Evolutionary conservation across 2,113 vertebrate species (phyloP).

Genomic region (Crotalus helleri): DNA sequence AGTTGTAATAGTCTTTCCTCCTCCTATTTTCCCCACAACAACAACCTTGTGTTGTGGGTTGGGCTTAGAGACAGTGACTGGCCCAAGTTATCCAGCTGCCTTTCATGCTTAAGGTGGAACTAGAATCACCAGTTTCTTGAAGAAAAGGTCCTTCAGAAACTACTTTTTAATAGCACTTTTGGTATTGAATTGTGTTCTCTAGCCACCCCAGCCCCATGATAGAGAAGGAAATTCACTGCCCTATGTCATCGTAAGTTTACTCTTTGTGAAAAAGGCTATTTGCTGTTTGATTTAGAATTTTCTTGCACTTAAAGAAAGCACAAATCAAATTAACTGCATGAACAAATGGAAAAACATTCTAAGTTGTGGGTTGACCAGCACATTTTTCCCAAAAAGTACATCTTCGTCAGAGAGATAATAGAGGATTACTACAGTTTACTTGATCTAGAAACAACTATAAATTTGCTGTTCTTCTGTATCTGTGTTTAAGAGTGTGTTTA

Average conservation of each 20-base stretch:
- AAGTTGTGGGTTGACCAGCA: not conserved
- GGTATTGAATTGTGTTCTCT: not conserved
- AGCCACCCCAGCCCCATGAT: not conserved
- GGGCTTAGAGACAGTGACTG: not conserved
- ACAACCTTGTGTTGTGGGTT: not conserved
- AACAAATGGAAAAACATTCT: conserved; percentile 22
- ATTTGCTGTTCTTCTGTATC: not conserved
- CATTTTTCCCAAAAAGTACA: not conserved
- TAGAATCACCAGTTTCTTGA: not conserved
- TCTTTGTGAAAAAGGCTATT: not conserved
- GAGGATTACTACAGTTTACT: not conserved
- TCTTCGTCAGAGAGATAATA: not conserved
- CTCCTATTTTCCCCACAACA: not conserved
- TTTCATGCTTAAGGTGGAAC: not conserved
- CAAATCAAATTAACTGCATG: conserved; percentile 7
- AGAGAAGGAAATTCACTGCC: not conserved
- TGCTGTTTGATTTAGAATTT: conserved; percentile 10
- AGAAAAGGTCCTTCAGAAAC: not conserved
- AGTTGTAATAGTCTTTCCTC: not conserved
- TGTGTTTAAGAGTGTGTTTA: not conserved
- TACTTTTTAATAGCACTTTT: not conserved
- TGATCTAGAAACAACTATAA: not conserved
- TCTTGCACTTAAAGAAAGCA: not conserved
- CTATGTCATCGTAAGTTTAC: not conserved
- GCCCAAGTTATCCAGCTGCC: not conserved